A percentile compares a stretch with the other conserved stretches of the same genome.
Evolutionary conservation across 2,888 invertebrate species (phyloP).

Genomic region (Acrobasis consociella): DNA sequence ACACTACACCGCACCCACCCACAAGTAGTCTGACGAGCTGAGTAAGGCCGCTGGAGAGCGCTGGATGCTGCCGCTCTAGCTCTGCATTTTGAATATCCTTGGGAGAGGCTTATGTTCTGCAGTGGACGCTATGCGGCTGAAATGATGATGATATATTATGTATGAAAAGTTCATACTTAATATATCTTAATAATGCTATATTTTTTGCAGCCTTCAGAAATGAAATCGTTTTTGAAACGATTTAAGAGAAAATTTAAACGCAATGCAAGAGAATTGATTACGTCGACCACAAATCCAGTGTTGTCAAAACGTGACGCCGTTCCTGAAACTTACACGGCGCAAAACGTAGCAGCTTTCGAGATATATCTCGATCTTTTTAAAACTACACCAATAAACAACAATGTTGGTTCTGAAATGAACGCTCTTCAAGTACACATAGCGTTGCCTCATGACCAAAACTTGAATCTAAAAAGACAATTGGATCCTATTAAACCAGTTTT

Average conservation of each 20-base stretch:
- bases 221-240: not conserved
- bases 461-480: conserved; percentile 48
- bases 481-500: conserved; percentile 56
- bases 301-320: not conserved
- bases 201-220: not conserved
- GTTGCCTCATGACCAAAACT: conserved; percentile 45
- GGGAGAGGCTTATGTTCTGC: too few relatives aligned
- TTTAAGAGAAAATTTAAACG: conserved; percentile 1
- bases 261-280: not conserved
- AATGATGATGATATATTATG: too few relatives aligned
- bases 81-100: too few relatives aligned
- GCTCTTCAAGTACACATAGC: conserved; percentile 65
- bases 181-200: not conserved
- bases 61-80: too few relatives aligned
- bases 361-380: conserved; percentile 3
- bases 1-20: too few relatives aligned
- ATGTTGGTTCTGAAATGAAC: conserved; percentile 37
- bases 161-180: too few relatives aligned
- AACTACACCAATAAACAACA: not conserved
- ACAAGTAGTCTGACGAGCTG: too few relatives aligned
- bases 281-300: not conserved
- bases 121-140: too few relatives aligned
- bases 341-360: conserved; percentile 9
- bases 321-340: not conserved
- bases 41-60: too few relatives aligned